Conservation (phyloP, 2,797 vertebrate species). For the Enteromius paludinosus region DNA sequence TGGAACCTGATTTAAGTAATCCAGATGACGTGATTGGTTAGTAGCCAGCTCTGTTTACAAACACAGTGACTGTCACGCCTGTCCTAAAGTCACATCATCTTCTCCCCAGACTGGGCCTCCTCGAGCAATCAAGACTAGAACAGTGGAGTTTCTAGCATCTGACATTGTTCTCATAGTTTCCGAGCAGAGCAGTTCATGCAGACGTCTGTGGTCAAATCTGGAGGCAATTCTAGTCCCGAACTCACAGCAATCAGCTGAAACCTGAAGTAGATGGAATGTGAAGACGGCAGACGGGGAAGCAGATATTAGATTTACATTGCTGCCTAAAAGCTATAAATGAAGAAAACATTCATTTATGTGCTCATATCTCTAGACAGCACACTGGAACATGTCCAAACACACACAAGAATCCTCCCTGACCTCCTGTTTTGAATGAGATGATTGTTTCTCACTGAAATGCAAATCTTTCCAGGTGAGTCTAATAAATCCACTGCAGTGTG, state of each 20-base stretch:
- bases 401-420: not conserved
- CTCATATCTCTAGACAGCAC: not conserved
- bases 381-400: not conserved
- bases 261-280: conserved; percentile 16
- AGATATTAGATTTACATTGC: not conserved
- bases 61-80: too few species aligned
- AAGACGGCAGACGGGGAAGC: not conserved
- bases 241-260: conserved; percentile 44
- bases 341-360: not conserved
- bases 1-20: too few species aligned
- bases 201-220: conserved; percentile 48
- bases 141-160: not conserved
- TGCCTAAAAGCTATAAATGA: not conserved
- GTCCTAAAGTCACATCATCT: not conserved
- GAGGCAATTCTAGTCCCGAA: conserved; percentile 45
- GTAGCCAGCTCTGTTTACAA: too few species aligned
- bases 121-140: not conserved
- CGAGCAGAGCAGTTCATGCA: conserved; percentile 22
- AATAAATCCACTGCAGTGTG: not conserved
- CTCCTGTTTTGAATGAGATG: not conserved
- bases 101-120: not conserved
- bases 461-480: not conserved
- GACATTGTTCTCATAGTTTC: conserved; percentile 51
- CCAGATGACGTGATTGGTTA: too few species aligned
- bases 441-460: not conserved